phyloP scores from a whole-genome alignment of 2,888 invertebrate species.

The Lordiphosa fenestrarum region DNA sequence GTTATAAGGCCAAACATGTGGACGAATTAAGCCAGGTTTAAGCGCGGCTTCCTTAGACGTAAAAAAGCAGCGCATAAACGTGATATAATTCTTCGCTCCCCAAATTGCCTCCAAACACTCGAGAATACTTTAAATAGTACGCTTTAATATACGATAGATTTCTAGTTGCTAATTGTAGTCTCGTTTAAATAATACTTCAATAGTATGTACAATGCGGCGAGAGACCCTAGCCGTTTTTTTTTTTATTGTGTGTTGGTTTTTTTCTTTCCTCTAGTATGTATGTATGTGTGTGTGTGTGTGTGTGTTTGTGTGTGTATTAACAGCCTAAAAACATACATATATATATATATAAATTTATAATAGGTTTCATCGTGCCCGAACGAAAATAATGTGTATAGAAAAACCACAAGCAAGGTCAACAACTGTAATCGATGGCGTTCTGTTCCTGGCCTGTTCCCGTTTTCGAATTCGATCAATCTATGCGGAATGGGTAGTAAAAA shows the following conservation, averaged over 20 bases:
- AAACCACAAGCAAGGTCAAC: not conserved
- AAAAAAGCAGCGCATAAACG: no score
- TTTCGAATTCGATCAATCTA: no score
- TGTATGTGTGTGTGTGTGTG: not conserved
- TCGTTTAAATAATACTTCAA: conserved; percentile 67
- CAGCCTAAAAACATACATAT: conserved; percentile 43
- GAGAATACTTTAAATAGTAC: no score
- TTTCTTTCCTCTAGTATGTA: not conserved
- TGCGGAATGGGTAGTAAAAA: no score
- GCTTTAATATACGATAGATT: conserved; percentile 6
- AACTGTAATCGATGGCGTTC: not conserved
- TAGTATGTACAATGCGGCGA: conserved; percentile 60
- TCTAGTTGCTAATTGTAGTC: conserved; percentile 34
- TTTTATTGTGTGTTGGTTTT: not conserved
- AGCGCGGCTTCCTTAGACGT: no score
- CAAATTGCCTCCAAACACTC: no score
- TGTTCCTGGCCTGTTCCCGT: no score
- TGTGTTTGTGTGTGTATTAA: conserved; percentile 22
- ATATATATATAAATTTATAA: conserved; percentile 26
- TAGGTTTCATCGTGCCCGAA: conserved; percentile 28
- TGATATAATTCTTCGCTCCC: no score
- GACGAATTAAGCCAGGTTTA: no score
- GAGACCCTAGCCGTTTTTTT: conserved; percentile 8
- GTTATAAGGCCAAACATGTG: not conserved
- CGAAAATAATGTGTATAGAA: conserved; percentile 18